Conservation (phyloP, 2,888 invertebrate species). For the Linyphia triangularis region DNA sequence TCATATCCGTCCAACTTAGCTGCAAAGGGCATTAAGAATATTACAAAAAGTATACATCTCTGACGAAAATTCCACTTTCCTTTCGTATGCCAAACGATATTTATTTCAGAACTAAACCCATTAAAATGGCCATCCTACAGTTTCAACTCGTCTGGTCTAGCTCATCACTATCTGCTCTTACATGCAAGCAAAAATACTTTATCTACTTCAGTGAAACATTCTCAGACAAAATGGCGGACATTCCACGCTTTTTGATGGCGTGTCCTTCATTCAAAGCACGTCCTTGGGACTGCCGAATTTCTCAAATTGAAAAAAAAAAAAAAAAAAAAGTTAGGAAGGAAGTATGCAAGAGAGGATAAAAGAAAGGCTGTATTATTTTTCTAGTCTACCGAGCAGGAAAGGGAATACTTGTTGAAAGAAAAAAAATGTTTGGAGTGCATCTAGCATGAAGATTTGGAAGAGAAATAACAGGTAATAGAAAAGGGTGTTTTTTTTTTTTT, state of each 20-base stretch:
- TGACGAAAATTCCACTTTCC: not conserved
- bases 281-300: conserved; percentile 4
- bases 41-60: too few species aligned
- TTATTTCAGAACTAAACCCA: not conserved
- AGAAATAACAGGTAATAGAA: not conserved
- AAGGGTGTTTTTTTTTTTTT: not conserved
- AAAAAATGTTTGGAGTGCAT: not conserved
- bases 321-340: conserved; percentile 6
- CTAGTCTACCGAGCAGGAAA: not conserved
- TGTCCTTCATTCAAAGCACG: conserved; percentile 40
- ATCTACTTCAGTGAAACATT: not conserved
- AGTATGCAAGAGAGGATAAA: not conserved
- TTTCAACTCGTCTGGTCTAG: not conserved
- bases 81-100: not conserved
- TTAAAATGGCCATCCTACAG: conserved; percentile 4
- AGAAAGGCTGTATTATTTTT: not conserved
- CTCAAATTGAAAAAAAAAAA: conserved; percentile 42
- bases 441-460: not conserved
- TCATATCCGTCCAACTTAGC: too few species aligned
- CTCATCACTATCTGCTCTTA: not conserved
- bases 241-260: conserved; percentile 8
- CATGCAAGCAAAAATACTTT: not conserved
- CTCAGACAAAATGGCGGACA: not conserved
- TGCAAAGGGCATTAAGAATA: too few species aligned
- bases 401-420: conserved; percentile 30